Percentiles rank a stretch among this genome's conserved stretches.
Evolutionary conservation across 53 echinoderm and acorn worm species (phyloP).

Genomic region (Antedon mediterranea): DNA sequence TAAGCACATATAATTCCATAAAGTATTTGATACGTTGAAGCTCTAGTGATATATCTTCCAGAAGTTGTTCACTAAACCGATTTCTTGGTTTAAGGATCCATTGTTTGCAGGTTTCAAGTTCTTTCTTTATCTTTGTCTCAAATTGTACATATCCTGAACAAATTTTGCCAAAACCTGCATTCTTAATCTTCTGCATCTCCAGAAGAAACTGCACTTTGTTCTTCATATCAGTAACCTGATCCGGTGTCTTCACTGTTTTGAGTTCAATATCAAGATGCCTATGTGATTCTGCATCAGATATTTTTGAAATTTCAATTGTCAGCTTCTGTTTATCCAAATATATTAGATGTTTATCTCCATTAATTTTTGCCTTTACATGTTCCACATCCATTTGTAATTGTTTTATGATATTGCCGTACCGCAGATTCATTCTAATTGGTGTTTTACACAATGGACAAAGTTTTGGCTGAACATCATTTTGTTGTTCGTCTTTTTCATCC

Average conservation of each 20-base stretch:
- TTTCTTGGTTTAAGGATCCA: constrained; percentile 30
- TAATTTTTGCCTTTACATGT: constrained; percentile 30
- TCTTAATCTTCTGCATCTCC: neutral
- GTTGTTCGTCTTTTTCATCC: constrained; percentile 6
- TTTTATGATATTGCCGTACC: constrained; percentile 53
- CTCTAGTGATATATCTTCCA: constrained; percentile 34
- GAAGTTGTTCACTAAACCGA: constrained; percentile 24
- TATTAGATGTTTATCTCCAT: constrained; percentile 23
- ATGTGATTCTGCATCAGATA: neutral
- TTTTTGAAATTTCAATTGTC: neutral
- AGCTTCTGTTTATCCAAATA: neutral
- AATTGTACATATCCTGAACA: neutral
- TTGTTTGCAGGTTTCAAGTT: constrained; percentile 2
- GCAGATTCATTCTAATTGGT: constrained; percentile 54
- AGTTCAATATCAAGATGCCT: neutral
- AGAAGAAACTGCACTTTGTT: neutral
- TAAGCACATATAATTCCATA: neutral
- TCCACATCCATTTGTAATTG: constrained; percentile 47
- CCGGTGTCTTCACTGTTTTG: neutral
- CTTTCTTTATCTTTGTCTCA: neutral
- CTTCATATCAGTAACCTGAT: neutral
- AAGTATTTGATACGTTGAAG: constrained; percentile 20
- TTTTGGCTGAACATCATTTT: constrained; percentile 21
- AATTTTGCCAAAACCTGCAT: neutral
- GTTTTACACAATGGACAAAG: constrained; percentile 61